These are phyloP conservation scores for Heliconius hermathena DNA, from an alignment of 1,140 invertebrate species.

Conservation along the genomic window DNA sequence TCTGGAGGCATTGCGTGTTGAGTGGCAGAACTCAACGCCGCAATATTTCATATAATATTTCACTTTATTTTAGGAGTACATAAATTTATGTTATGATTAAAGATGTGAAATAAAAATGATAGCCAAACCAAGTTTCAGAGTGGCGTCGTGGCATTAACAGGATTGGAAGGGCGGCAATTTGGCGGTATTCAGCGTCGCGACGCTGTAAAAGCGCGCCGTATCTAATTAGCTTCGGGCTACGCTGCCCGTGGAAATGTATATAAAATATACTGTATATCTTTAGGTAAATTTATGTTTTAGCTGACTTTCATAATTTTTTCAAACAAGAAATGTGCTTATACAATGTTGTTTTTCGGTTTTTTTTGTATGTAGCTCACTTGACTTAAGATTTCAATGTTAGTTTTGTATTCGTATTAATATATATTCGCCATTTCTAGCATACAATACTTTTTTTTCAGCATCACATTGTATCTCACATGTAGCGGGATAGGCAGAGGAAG, in stretches of 20 bases:
- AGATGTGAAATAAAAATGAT: slow-evolving; percentile 53
- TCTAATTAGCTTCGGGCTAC: slow-evolving; percentile 78
- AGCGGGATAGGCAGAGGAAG: too few relatives aligned
- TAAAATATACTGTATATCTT: slow-evolving; percentile 25
- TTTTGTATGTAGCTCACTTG: neutral
- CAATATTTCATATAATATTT: neutral
- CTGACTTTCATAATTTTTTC: neutral
- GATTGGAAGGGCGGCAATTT: slow-evolving; percentile 78
- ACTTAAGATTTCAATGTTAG: neutral
- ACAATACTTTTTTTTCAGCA: neutral
- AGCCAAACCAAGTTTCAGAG: slow-evolving; percentile 49
- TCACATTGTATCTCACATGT: too few relatives aligned
- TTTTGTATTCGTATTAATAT: too few relatives aligned
- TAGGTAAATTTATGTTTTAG: slow-evolving; percentile 23
- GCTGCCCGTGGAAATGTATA: slow-evolving; percentile 45
- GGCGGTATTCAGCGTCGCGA: slow-evolving; percentile 71
- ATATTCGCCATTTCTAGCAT: too few relatives aligned
- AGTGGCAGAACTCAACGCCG: too few relatives aligned
- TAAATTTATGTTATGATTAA: slow-evolving; percentile 19
- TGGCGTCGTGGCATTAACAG: slow-evolving; percentile 64
- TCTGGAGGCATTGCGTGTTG: too few relatives aligned
- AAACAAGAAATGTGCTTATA: neutral
- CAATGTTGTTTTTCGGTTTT: neutral
- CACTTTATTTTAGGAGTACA: neutral
- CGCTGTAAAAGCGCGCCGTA: slow-evolving; percentile 78